Evolutionary conservation across 2,888 invertebrate genomes (phyloP).

Genomic region (Tigriopus californicus): DNA sequence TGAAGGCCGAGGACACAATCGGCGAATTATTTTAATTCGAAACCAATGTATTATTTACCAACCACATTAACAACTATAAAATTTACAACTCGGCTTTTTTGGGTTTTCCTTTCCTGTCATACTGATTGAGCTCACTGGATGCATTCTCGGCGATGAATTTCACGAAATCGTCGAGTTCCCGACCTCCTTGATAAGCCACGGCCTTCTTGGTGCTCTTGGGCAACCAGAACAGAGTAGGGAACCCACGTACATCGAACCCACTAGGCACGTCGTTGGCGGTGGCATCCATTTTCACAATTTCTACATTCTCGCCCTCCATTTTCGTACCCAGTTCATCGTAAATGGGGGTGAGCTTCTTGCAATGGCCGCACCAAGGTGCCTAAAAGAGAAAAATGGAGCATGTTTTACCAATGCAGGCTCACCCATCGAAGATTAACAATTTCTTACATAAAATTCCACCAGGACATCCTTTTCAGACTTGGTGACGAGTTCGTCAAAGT

Average conservation of each 20-base stretch:
- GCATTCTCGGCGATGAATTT: slow-evolving; percentile 85
- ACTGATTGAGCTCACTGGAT: slow-evolving; percentile 66
- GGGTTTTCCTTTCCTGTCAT: slow-evolving; percentile 58
- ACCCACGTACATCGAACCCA: slow-evolving; percentile 76
- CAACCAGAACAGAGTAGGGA: slow-evolving; percentile 92
- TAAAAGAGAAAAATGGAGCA: too few relatives aligned
- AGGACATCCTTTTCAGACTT: slow-evolving; percentile 81
- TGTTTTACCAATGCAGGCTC: too few relatives aligned
- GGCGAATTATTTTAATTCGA: too few relatives aligned
- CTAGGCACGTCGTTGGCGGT: slow-evolving; percentile 94
- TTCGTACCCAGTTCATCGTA: slow-evolving; percentile 83
- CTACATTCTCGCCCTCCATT: slow-evolving; percentile 64
- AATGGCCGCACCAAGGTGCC: slow-evolving; percentile 98
- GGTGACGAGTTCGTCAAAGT: slow-evolving; percentile 81
- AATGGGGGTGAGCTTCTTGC: slow-evolving; percentile 81
- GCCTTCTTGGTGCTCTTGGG: slow-evolving; percentile 40
- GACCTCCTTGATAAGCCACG: slow-evolving; percentile 49
- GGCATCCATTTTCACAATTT: slow-evolving; percentile 93
- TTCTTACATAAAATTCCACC: slow-evolving; percentile 71
- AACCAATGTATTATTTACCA: too few relatives aligned
- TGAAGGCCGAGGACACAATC: too few relatives aligned
- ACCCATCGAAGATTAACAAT: too few relatives aligned
- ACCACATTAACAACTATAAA: too few relatives aligned
- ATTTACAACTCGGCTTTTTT: slow-evolving; percentile 42
- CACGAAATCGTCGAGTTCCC: slow-evolving; percentile 78